Percentiles rank a stretch among this genome's conserved stretches.
Evolutionary conservation across 2,113 vertebrate species (phyloP).

Genomic region (Nothoprocta perdicaria): DNA sequence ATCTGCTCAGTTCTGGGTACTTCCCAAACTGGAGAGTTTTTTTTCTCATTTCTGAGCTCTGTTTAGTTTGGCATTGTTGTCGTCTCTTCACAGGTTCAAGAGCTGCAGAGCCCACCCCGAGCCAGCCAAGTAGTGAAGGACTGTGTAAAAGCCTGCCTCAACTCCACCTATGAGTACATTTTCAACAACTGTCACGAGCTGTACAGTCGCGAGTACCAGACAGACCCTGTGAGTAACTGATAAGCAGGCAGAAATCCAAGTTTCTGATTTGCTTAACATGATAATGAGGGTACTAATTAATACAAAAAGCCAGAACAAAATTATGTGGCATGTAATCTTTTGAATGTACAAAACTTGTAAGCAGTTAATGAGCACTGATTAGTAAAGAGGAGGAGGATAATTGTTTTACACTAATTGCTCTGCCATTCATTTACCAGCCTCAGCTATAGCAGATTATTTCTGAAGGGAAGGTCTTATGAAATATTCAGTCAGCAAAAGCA

Average conservation of each 20-base stretch:
- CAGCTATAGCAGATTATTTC: not conserved
- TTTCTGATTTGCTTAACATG: constrained; percentile 18
- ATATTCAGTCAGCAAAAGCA: not conserved
- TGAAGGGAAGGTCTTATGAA: not conserved
- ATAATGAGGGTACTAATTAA: not conserved
- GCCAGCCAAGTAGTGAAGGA: constrained; percentile 97
- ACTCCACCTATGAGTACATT: constrained; percentile 97
- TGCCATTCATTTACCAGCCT: not conserved
- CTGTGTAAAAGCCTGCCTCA: constrained; percentile 97
- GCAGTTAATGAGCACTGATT: constrained; percentile 33
- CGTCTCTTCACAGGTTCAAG: constrained; percentile 88
- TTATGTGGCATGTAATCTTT: not conserved
- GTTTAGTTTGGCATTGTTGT: not conserved
- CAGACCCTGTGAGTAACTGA: constrained; percentile 83
- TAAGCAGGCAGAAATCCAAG: not conserved
- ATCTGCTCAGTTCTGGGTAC: not conserved
- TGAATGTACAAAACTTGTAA: not conserved
- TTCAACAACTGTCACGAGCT: constrained; percentile 98
- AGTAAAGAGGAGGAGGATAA: not conserved
- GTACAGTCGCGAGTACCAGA: constrained; percentile 93
- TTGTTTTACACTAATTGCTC: constrained; percentile 21
- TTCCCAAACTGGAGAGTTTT: rapidly evolving
- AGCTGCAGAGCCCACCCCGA: constrained; percentile 95
- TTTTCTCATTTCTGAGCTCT: not conserved
- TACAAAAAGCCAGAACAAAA: constrained; percentile 12